A percentile compares a stretch with the other conserved stretches of the same genome.
Evolutionary conservation across 2,797 vertebrate species (phyloP).

Genomic region (Girardinus metallicus): DNA sequence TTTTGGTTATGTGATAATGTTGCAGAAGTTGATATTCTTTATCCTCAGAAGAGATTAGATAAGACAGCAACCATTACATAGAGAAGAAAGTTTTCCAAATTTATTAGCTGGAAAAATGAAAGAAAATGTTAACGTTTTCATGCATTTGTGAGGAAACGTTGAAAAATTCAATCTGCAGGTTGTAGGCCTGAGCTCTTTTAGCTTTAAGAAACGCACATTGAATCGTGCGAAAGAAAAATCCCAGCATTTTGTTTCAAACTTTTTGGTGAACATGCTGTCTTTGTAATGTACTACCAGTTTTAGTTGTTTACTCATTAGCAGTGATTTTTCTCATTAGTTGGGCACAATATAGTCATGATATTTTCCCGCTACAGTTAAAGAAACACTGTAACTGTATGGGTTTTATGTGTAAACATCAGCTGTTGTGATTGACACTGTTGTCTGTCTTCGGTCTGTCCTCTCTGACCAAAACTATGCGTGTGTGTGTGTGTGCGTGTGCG

Average conservation of each 20-base stretch:
- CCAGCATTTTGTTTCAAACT: background rate
- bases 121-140: background rate
- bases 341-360: background rate
- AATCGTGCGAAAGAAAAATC: background rate
- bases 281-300: background rate
- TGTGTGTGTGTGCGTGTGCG: background rate
- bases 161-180: background rate
- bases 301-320: background rate
- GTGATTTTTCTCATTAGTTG: background rate
- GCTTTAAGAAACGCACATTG: background rate
- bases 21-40: background rate
- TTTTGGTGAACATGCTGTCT: too few relatives aligned
- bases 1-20: background rate
- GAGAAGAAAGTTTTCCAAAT: background rate
- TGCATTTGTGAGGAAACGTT: background rate
- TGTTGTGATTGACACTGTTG: conserved; percentile 65
- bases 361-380: background rate
- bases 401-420: conserved; percentile 60
- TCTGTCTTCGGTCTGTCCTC: conserved; percentile 56
- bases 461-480: conserved; percentile 52
- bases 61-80: background rate
- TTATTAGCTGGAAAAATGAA: background rate
- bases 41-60: background rate
- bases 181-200: background rate
- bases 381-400: conserved; percentile 41